Evolutionary conservation across 2,888 invertebrate genomes (phyloP), one percentile per base, ranked within the genome.

Genomic region (Meliscaeva auricollis): DNA sequence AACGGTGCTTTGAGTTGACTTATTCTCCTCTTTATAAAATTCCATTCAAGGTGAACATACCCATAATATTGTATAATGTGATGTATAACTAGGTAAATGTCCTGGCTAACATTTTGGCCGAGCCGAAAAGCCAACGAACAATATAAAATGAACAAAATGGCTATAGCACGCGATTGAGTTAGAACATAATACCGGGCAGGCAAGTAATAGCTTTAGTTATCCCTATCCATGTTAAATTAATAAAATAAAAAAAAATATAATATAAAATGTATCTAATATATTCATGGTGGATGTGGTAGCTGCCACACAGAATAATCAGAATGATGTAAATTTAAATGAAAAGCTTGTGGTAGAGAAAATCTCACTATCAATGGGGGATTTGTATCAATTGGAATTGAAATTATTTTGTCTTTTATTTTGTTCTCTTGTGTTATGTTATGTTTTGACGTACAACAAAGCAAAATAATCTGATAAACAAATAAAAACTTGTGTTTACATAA

Each of bases 271-370:
- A 68, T 26, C 9, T 62, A 22, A 22, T 58, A 56, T 46, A 56
- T 54, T 46, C 38, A 54, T 3, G 26, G 26, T 3, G 26, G 2
- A 26, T n/a, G 26, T 26, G 4, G 38, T 68, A 77, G 54, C 32
- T 74, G 74, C 44, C 50, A 64, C 38, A 50, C 35, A 35, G 58
- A 64, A 70, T 58, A 46, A 38, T 38, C 38, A 58, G 56, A 72
- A 17, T 84, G 69, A 66, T 84, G 70, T 75, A 75, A 84, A 79
- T 66, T 52, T 75, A 66, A 79, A 75, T 84, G 79, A 76, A 79
- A 84, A 84, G 13, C 75, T 50, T 66, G 11, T 56, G 38, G 41
- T 17, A 22, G 17, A 35, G 17, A 22, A 50, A 66, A 35, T 35
- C 13, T 32, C 22, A 48, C 32, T 17, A 50, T 64, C 46, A 46